Base-by-base conservation (phyloP, 2,797 vertebrate genomes). In the Cynodonichthys magdalenae region DNA sequence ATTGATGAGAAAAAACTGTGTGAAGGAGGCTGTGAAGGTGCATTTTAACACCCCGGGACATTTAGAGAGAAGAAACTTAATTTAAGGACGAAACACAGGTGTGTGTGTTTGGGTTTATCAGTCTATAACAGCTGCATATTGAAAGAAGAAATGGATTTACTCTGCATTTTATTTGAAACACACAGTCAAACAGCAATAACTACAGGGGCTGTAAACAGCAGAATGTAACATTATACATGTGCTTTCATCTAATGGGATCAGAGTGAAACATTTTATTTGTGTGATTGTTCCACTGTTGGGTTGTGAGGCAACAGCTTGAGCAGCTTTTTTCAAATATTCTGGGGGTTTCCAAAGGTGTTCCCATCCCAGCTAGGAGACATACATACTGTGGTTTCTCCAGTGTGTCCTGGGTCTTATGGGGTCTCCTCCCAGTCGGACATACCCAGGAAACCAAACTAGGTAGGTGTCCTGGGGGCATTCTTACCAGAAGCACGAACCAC, bases 1-100 rank as follows among this genome's bases (percentile, higher is more conserved):
- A 90, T 86, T 83, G 71, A 86, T 80, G 79, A 65, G 24, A 44
- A 46, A 63, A 76, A 58, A 28, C 63, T 72, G 74, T 63, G 66
- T 80, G 79, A 76, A 76, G 77, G 64, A 71, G 53, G 61, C 66
- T 79, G 85, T 78, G 84, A 72, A 65, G 59, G 59, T 46, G 45
- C 49, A 68, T 82, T 69, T 81, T 55, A 39, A 44, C 8, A 54
- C 50, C 67, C 63, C 53, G n/a, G 27, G 59, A 48, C 59, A 74
- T 60, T 39, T 60, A 60, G 59, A 15, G 7, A 15, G 42, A 19
- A 46, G 6, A 46, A 63, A 69, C 34, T 9, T 19, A 45, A 56
- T 69, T 61, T 71, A 15, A 24, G 55, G 27, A 57, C 2, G 17
- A 70, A 83, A 58, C 39, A 8, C n/a, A 50, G 47, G 17, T 45